Evolutionary conservation across 1,140 invertebrate species (phyloP).

Genomic region (Lasaia peninsularis): DNA sequence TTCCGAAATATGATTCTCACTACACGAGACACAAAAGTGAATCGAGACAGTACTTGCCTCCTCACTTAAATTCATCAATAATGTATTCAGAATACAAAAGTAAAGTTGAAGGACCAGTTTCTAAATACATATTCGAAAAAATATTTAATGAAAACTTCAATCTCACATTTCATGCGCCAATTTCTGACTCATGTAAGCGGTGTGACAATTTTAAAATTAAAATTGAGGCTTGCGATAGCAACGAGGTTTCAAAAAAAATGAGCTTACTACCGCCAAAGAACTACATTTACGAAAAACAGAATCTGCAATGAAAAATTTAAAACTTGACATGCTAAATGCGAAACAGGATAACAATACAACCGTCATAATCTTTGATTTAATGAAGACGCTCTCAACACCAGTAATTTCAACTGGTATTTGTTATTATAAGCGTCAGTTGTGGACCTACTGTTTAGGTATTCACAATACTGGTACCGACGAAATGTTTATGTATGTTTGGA

Average conservation of each 20-base stretch:
- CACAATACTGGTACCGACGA: constrained; percentile 18
- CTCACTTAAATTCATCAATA: constrained; percentile 13
- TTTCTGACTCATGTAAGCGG: constrained; percentile 17
- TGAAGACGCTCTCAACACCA: constrained; percentile 17
- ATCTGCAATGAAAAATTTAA: constrained; percentile 13
- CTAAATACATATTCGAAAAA: constrained; percentile 18
- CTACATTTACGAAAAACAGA: constrained; percentile 15
- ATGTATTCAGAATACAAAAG: constrained; percentile 13
- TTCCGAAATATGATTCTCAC: constrained; percentile 20
- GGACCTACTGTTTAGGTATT: constrained; percentile 23
- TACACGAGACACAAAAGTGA: constrained; percentile 15
- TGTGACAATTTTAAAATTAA: constrained; percentile 20
- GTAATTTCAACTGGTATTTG: constrained; percentile 13
- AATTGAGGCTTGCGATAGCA: constrained; percentile 11
- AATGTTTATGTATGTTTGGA: constrained; percentile 19
- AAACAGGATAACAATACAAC: constrained; percentile 9
- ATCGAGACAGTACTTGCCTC: constrained; percentile 8
- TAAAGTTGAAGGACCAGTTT: constrained; percentile 6
- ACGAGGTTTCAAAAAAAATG: background rate
- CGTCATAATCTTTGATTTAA: constrained; percentile 16
- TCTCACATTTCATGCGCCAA: constrained; percentile 9
- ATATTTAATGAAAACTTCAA: constrained; percentile 20
- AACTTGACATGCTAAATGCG: constrained; percentile 2
- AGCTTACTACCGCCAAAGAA: constrained; percentile 5
- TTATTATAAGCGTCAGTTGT: constrained; percentile 16